Conservation (phyloP, 1,140 invertebrate genomes). For the Homalodisca vitripennis region DNA sequence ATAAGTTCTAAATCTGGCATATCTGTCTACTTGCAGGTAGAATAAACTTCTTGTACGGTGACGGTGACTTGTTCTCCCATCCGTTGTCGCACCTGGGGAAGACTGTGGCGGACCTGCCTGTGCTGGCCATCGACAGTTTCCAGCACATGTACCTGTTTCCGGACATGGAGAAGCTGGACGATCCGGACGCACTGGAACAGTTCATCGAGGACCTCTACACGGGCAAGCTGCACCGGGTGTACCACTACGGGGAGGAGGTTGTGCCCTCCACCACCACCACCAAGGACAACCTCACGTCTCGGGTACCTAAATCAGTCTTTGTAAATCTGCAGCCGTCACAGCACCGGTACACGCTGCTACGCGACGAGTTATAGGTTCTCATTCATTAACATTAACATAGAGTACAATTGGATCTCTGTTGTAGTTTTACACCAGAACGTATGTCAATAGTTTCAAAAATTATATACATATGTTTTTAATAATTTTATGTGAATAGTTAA, state of each 20-base stretch:
- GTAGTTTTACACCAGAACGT: too few species aligned
- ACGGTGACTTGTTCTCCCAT: constrained; percentile 96
- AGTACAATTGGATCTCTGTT: too few species aligned
- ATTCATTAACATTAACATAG: too few species aligned
- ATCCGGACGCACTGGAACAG: constrained; percentile 78
- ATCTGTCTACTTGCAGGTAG: constrained; percentile 82
- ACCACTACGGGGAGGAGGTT: constrained; percentile 93
- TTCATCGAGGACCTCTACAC: constrained; percentile 93
- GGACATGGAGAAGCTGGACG: constrained; percentile 70
- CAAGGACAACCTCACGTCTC: constrained; percentile 58
- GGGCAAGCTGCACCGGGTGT: constrained; percentile 97
- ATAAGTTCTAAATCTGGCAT: too few species aligned
- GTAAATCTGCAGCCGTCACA: constrained; percentile 95
- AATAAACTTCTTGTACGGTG: constrained; percentile 95
- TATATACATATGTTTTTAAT: too few species aligned
- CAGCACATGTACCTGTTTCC: constrained; percentile 98
- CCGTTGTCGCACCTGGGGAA: constrained; percentile 98
- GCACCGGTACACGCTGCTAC: constrained; percentile 87
- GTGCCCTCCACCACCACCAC: constrained; percentile 39
- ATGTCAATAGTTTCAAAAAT: too few species aligned
- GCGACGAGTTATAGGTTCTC: constrained; percentile 43
- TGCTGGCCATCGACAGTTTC: constrained; percentile 99
- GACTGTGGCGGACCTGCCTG: constrained; percentile 81
- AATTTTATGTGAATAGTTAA: too few species aligned
- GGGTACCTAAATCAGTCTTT: constrained; percentile 96